Evolutionary conservation across 2,888 invertebrate species (phyloP).

Genomic region (Thymelicus lineola): DNA sequence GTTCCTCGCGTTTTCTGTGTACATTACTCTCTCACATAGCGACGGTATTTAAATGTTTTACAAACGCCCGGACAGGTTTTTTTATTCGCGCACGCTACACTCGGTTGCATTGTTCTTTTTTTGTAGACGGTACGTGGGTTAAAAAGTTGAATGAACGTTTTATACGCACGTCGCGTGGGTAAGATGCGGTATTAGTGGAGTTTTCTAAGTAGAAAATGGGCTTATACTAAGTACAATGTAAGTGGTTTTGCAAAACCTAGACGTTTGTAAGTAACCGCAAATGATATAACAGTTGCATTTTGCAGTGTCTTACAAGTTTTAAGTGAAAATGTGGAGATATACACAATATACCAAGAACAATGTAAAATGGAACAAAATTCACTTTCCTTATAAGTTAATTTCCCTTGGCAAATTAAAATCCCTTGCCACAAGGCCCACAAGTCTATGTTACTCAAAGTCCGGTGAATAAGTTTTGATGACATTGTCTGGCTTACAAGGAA

Average conservation of each 20-base stretch:
- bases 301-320: not conserved
- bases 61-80: conserved; percentile 11
- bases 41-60: conserved; percentile 20
- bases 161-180: conserved; percentile 9
- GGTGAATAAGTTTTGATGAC: conserved; percentile 27
- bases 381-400: not conserved
- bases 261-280: not conserved
- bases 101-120: conserved; percentile 12
- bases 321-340: no score
- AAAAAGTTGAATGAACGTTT: conserved; percentile 14
- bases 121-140: conserved; percentile 7
- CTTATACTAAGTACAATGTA: not conserved
- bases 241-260: not conserved
- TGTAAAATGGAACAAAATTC: not conserved
- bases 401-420: not conserved
- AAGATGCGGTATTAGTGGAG: not conserved
- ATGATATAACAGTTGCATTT: not conserved
- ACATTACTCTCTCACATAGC: conserved; percentile 22
- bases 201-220: conserved; percentile 7
- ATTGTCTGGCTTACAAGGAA: conserved; percentile 27
- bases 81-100: conserved; percentile 10
- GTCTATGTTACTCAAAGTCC: conserved; percentile 1
- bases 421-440: not conserved
- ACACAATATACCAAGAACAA: no score
- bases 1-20: conserved; percentile 5